Evolutionary conservation across 2,113 vertebrate genomes (phyloP).

Genomic region (Dasyornis broadbenti): DNA sequence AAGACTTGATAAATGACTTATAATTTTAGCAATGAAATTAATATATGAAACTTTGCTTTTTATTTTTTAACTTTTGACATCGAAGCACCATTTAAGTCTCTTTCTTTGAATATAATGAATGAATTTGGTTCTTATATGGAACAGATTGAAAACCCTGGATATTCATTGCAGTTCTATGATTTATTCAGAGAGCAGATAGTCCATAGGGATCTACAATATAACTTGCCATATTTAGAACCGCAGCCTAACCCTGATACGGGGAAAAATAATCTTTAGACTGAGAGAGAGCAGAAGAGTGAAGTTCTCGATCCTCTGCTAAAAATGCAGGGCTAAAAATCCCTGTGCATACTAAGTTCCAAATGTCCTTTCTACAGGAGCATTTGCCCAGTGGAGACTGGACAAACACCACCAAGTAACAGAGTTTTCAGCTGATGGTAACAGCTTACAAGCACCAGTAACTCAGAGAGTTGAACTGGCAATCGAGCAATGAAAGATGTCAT

Average conservation of each 20-base stretch:
- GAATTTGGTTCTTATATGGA: not conserved
- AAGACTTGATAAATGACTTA: not conserved
- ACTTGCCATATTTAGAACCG: not conserved
- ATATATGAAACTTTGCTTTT: not conserved
- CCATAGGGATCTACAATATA: not conserved
- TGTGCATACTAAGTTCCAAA: not conserved
- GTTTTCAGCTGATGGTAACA: not conserved
- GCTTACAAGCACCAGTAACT: not conserved
- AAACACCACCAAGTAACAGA: accelerated
- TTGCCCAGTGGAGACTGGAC: not conserved
- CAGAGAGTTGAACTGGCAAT: not conserved
- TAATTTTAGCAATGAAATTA: not conserved
- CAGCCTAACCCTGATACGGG: not conserved
- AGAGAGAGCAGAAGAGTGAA: not conserved
- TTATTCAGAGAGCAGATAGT: not conserved
- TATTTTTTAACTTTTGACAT: not conserved
- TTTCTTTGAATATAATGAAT: not conserved
- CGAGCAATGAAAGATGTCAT: not conserved
- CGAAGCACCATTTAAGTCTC: not conserved
- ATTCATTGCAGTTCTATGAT: not conserved
- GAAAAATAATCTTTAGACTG: not conserved
- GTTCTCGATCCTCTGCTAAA: not conserved
- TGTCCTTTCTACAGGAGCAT: not conserved
- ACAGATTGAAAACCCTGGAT: not conserved
- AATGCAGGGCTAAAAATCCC: not conserved